phyloP scores from a whole-genome alignment of 1,140 invertebrate species.

The Drosophila tropicalis region DNA sequence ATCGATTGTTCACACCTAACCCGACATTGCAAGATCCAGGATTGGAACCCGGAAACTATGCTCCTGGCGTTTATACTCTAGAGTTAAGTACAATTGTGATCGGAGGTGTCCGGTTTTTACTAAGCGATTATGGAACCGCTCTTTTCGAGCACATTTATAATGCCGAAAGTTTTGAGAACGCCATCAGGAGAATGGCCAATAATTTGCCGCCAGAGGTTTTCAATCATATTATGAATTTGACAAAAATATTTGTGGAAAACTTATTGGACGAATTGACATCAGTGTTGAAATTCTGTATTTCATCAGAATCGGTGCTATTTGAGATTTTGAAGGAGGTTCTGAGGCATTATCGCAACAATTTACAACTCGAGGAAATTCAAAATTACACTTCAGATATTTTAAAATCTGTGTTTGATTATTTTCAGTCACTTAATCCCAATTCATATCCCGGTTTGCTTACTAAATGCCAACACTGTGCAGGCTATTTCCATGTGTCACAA shows the following conservation, averaged over 20 bases:
- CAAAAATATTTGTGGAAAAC: constrained; percentile 36
- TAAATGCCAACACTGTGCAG: constrained; percentile 41
- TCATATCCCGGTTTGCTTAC: neutral
- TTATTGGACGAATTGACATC: constrained; percentile 39
- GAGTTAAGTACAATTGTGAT: constrained; percentile 40
- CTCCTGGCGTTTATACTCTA: constrained; percentile 29
- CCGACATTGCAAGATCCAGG: neutral
- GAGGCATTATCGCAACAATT: neutral
- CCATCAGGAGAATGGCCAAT: constrained; percentile 34
- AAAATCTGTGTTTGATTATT: constrained; percentile 30
- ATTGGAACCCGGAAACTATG: constrained; percentile 35
- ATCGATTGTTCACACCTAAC: constrained; percentile 26
- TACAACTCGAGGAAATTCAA: neutral
- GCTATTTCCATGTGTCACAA: constrained; percentile 33
- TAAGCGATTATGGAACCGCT: constrained; percentile 28
- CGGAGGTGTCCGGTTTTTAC: constrained; percentile 10
- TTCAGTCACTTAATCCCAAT: constrained; percentile 61
- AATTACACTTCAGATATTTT: constrained; percentile 21
- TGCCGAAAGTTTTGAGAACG: constrained; percentile 47
- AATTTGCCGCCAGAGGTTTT: constrained; percentile 16
- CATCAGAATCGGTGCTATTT: constrained; percentile 55
- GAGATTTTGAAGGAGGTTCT: constrained; percentile 34
- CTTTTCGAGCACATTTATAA: constrained; percentile 45
- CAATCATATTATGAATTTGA: constrained; percentile 27
- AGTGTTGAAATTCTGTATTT: constrained; percentile 46